phyloP scores from a whole-genome alignment of 2,113 vertebrate species.

The Electrona antarctica region DNA sequence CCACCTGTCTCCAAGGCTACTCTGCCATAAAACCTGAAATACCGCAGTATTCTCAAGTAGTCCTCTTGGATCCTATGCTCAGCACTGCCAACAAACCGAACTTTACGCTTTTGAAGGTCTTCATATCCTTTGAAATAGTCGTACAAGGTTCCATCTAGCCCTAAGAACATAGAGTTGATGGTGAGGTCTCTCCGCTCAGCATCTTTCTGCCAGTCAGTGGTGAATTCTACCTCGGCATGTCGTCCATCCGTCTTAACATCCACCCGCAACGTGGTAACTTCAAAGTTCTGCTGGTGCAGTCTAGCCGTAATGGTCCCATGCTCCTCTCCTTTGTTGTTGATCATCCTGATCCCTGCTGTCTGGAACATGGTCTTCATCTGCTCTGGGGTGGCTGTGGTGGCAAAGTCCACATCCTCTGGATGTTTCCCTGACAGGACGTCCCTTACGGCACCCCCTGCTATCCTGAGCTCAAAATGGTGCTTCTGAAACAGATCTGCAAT shows the following conservation, averaged over 20 bases:
- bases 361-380: slow-evolving; percentile 95
- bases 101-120: slow-evolving; percentile 88
- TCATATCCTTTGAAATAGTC: slow-evolving; percentile 93
- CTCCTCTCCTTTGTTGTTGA: slow-evolving; percentile 96
- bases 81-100: slow-evolving; percentile 91
- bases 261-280: slow-evolving; percentile 92
- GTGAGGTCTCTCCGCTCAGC: slow-evolving; percentile 94
- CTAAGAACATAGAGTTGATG: slow-evolving; percentile 97
- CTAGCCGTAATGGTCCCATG: slow-evolving; percentile 96
- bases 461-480: slow-evolving; percentile 88
- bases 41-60: slow-evolving; percentile 93
- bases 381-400: slow-evolving; percentile 91
- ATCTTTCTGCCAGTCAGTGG: slow-evolving; percentile 94
- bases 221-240: slow-evolving; percentile 94
- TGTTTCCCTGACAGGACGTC: slow-evolving; percentile 88
- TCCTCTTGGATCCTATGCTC: slow-evolving; percentile 92
- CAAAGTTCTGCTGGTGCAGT: slow-evolving; percentile 93
- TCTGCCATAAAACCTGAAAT: slow-evolving; percentile 97
- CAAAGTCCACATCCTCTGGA: slow-evolving; percentile 94
- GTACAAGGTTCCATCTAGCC: slow-evolving; percentile 93
- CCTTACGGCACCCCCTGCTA: slow-evolving; percentile 94
- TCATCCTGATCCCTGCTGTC: slow-evolving; percentile 87
- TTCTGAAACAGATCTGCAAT: slow-evolving; percentile 90
- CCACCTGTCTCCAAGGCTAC: slow-evolving; percentile 79
- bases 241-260: slow-evolving; percentile 91